Percentiles rank a stretch among this genome's conserved stretches.
Evolutionary conservation across 1,140 invertebrate species (phyloP).

Genomic region (Chrysoperla carnea): DNA sequence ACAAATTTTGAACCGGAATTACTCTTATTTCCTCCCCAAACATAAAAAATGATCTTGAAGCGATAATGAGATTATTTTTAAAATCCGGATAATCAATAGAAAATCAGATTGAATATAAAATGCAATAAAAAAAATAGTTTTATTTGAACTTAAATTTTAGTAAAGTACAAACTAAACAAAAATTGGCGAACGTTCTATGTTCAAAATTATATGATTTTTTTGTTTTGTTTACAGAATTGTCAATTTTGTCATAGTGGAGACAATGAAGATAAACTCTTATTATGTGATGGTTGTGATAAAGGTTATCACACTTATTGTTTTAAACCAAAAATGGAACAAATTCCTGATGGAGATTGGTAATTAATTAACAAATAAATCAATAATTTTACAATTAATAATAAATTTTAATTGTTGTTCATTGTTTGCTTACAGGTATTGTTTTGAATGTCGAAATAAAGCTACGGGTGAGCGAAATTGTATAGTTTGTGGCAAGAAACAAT

Average conservation of each 20-base stretch:
- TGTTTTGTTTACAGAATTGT: constrained; percentile 71
- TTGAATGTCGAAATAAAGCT: constrained; percentile 92
- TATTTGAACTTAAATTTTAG: too few relatives aligned
- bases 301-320: constrained; percentile 98
- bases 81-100: too few relatives aligned
- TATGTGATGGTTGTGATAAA: constrained; percentile 95
- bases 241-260: constrained; percentile 92
- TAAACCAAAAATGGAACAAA: constrained; percentile 89
- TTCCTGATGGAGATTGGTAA: constrained; percentile 94
- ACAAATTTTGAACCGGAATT: too few relatives aligned
- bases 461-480: constrained; percentile 74
- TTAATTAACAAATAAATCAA: constrained; percentile 9
- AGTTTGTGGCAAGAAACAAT: constrained; percentile 64
- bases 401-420: too few relatives aligned
- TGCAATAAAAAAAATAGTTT: too few relatives aligned
- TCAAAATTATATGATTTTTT: not conserved
- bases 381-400: not conserved
- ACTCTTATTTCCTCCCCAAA: too few relatives aligned
- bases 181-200: too few relatives aligned
- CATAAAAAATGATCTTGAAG: too few relatives aligned
- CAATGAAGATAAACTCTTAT: constrained; percentile 83
- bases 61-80: too few relatives aligned
- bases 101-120: too few relatives aligned
- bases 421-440: constrained; percentile 57
- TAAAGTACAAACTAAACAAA: too few relatives aligned